Conservation (phyloP, 2,797 vertebrate species). For the Silurus lanzhouensis region DNA sequence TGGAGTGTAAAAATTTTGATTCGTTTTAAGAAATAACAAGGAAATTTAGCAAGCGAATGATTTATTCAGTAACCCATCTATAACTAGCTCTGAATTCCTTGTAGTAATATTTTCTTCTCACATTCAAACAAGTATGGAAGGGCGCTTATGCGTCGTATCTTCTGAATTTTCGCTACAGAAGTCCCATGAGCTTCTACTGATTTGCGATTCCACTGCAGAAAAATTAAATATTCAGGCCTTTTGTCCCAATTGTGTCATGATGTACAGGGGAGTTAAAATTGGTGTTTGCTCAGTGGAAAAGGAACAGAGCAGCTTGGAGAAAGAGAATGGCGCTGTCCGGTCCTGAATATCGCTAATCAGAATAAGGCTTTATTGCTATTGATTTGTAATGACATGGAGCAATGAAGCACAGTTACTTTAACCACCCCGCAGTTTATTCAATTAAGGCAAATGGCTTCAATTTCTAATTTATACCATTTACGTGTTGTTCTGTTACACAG, state of each 20-base stretch:
- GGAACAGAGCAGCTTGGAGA: not conserved
- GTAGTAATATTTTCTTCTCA: constrained; percentile 1
- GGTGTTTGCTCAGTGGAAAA: not conserved
- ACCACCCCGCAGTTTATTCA: not conserved
- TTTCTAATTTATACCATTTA: too few relatives aligned
- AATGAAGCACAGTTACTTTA: not conserved
- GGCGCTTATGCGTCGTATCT: not conserved
- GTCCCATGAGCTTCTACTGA: not conserved
- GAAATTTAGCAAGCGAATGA: constrained; percentile 1
- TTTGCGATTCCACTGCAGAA: not conserved
- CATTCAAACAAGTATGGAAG: not conserved
- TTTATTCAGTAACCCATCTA: constrained; percentile 20
- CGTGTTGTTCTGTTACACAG: too few relatives aligned
- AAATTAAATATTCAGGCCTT: not conserved
- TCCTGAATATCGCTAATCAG: not conserved
- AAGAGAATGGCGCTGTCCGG: too few relatives aligned
- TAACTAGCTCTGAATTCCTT: constrained; percentile 8
- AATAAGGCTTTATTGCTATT: not conserved
- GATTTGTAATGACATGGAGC: not conserved
- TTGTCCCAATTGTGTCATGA: not conserved
- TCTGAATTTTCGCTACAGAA: not conserved
- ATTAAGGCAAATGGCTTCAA: too few relatives aligned
- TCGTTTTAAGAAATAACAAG: constrained; percentile 17
- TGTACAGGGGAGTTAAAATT: not conserved
- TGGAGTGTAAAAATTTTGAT: not conserved